Evolutionary conservation across 2,888 invertebrate species (phyloP), one percentile per base, ranked within the genome.

Genomic region (Hermaeophaga mercurialis): DNA sequence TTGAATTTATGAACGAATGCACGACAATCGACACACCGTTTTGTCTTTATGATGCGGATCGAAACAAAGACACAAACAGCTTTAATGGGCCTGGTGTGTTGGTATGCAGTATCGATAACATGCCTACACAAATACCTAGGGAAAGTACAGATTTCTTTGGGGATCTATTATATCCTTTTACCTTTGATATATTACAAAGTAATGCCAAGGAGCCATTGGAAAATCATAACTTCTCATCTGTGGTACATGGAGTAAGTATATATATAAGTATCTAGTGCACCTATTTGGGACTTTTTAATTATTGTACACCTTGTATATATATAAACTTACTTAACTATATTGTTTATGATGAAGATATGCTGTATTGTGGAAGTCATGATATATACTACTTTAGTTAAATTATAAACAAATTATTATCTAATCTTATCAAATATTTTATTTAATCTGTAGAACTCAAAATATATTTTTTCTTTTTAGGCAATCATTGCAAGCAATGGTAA

Each of bases 21-120:
- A 99, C 99, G 0, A 99, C 98, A 1, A 99, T 99, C 57, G 99
- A 99, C 74, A 96, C 94, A 1, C 99, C 99, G 0, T 99, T 99
- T 80, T 96, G 96, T 74, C 84, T 99, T n/a, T 99, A 99, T 74
- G 98, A 99, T 74, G 98, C 99, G 4, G 96, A 99, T 75, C 86
- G 96, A 58, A 97, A 99, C 75, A 96, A 95, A 77, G 96, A 96
- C 69, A 94, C 92, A 0, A 96, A 96, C 72, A 93, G 94, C 76
- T 96, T 96, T 79, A 93, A 91, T 76, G 97, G 97, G 0, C 91
- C 95, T 0, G 99, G 99, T 14, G 96, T 99, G 1, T 79, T 99
- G 47, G 97, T 99, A n/a, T 99, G 99, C 75, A 97, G 97, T 11
- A 99, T 99, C 66, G 99, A 99, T 79, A 99, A 99, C 79, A 99